These are phyloP conservation scores for Omphaloscelis lunosa DNA, from an alignment of 2,888 invertebrate species.

Conservation along the genomic window DNA sequence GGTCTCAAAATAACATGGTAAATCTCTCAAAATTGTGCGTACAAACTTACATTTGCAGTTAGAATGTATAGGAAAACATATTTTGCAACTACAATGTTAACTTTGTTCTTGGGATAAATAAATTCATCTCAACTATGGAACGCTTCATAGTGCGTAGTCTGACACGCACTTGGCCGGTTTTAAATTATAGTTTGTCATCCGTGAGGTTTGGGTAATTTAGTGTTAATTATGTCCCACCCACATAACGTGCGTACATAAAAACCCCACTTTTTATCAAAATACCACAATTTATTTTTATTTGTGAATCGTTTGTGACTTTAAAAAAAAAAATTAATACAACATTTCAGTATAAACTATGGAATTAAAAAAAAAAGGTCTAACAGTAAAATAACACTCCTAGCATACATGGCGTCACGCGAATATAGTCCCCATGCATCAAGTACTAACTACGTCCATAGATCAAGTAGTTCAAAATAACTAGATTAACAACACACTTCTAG, in stretches of 20 bases:
- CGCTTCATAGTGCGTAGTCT: too few species aligned
- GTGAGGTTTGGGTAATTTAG: not conserved
- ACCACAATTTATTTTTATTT: not conserved
- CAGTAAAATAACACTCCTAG: not conserved
- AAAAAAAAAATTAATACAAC: not conserved
- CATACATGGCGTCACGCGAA: not conserved
- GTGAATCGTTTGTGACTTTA: not conserved
- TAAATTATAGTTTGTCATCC: not conserved
- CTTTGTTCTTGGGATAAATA: too few species aligned
- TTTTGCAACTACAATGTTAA: too few species aligned
- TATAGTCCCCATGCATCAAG: not conserved
- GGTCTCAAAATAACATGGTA: too few species aligned
- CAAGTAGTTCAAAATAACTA: constrained; percentile 1
- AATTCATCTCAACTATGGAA: too few species aligned
- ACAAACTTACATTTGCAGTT: too few species aligned
- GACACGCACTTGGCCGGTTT: too few species aligned
- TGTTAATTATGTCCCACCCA: not conserved
- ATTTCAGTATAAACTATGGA: not conserved
- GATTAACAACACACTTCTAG: not conserved
- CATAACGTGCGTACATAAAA: not conserved
- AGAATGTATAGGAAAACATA: too few species aligned
- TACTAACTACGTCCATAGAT: constrained; percentile 5
- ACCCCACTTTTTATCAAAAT: not conserved
- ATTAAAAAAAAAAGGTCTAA: not conserved
- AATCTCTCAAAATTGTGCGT: too few species aligned